Percentiles rank a stretch among this genome's conserved stretches.
phyloP scores from a whole-genome alignment of 2,888 invertebrate species.

The Rotaria socialis region DNA sequence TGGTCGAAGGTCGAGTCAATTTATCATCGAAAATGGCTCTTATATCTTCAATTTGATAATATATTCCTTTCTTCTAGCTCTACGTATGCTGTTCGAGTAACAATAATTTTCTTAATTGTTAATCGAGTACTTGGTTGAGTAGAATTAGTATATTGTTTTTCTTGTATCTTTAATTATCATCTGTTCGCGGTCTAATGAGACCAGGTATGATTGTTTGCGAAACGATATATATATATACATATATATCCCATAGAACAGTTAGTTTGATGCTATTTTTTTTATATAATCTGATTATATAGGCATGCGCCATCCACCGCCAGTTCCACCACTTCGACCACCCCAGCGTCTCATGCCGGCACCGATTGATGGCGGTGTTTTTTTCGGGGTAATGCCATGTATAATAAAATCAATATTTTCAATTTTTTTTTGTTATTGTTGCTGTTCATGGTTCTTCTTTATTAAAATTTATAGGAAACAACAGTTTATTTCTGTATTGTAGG shows the following conservation, averaged over 20 bases:
- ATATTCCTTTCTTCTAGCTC: not conserved
- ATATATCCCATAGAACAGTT: not conserved
- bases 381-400: constrained; percentile 17
- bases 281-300: not conserved
- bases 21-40: not conserved
- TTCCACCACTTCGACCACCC: constrained; percentile 18
- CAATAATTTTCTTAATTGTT: not conserved
- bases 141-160: not conserved
- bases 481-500: not conserved
- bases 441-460: not conserved
- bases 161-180: not conserved
- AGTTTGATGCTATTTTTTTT: constrained; percentile 10
- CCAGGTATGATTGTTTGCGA: constrained; percentile 8
- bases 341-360: constrained; percentile 2
- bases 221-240: not conserved
- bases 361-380: constrained; percentile 35
- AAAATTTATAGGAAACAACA: not conserved
- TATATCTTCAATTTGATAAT: constrained; percentile 1
- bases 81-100: not conserved
- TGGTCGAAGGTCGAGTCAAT: not conserved
- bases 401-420: not conserved
- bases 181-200: constrained; percentile 6
- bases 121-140: not conserved
- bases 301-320: constrained; percentile 20
- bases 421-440: not conserved